Conservation (phyloP, 1,140 invertebrate species). For the Drosophila tropicalis region DNA sequence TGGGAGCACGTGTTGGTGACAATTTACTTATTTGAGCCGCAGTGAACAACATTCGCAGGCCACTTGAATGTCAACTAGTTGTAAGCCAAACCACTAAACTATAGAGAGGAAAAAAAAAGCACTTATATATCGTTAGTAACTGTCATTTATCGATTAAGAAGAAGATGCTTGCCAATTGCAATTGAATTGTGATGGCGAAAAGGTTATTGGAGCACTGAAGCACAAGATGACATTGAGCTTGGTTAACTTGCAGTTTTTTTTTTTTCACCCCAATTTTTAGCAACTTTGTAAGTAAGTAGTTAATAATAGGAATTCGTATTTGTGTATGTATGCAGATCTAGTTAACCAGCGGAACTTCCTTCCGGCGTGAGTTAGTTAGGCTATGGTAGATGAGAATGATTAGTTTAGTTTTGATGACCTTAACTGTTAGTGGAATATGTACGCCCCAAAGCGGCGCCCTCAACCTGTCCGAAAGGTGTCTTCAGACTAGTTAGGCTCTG, state of each 20-base stretch:
- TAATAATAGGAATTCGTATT: conserved; percentile 6
- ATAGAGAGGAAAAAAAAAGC: conserved; percentile 28
- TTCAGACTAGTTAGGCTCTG: conserved; percentile 31
- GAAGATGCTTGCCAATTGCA: conserved; percentile 50
- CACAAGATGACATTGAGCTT: conserved; percentile 47
- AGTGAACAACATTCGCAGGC: conserved; percentile 19
- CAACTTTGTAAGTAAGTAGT: conserved; percentile 1
- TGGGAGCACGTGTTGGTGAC: conserved; percentile 62
- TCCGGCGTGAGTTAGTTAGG: conserved; percentile 62
- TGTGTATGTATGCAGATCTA: conserved; percentile 20
- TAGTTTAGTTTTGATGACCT: conserved; percentile 52
- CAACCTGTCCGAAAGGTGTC: conserved; percentile 35
- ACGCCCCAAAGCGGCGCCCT: conserved; percentile 47
- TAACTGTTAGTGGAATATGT: conserved; percentile 52
- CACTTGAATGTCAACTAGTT: conserved; percentile 72
- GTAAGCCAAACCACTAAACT: neutral
- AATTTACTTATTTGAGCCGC: conserved; percentile 38
- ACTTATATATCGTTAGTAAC: conserved; percentile 58
- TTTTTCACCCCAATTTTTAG: neutral
- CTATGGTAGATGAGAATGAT: conserved; percentile 4
- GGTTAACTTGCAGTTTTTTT: conserved; percentile 35
- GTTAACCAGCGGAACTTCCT: conserved; percentile 67
- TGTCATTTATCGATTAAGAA: conserved; percentile 71
- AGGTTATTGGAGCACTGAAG: conserved; percentile 72
- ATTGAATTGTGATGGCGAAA: conserved; percentile 46